Conservation (phyloP, 2,797 vertebrate species). For the Pterois miles region DNA sequence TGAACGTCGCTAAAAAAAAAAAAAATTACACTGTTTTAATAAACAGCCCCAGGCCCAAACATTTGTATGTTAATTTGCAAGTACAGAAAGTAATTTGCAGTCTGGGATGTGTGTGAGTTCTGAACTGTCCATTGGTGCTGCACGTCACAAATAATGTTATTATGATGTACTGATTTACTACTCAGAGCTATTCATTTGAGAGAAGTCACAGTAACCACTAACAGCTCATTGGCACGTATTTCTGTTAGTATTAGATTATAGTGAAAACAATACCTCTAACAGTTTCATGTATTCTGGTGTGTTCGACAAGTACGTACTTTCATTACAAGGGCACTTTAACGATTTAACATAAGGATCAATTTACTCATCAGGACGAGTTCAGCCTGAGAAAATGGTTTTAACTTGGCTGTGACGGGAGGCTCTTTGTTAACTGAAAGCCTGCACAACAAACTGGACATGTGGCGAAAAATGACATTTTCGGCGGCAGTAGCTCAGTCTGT, state of each 20-base stretch:
- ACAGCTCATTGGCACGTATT: background rate
- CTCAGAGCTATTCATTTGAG: background rate
- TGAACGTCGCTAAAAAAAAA: background rate
- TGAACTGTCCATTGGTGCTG: background rate
- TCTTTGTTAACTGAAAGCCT: background rate
- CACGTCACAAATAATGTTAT: background rate
- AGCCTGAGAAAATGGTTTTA: background rate
- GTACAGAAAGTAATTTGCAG: background rate
- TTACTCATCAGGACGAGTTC: background rate
- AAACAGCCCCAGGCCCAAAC: slow-evolving; percentile 15
- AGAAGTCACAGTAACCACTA: background rate
- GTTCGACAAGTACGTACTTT: background rate
- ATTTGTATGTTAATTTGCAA: background rate
- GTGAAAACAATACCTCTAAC: background rate
- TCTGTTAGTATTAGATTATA: background rate
- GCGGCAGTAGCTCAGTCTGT: too few species aligned
- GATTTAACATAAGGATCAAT: background rate
- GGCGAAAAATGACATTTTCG: too few species aligned
- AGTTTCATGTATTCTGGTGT: background rate
- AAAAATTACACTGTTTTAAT: background rate
- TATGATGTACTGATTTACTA: background rate
- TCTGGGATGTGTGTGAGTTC: background rate
- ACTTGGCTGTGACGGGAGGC: background rate
- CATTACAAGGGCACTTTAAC: background rate
- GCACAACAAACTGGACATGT: too few species aligned